A percentile compares a stretch with the other conserved stretches of the same genome.
phyloP scores from a whole-genome alignment of 2,113 vertebrate species.

The Xiphorhynchus elegans region DNA sequence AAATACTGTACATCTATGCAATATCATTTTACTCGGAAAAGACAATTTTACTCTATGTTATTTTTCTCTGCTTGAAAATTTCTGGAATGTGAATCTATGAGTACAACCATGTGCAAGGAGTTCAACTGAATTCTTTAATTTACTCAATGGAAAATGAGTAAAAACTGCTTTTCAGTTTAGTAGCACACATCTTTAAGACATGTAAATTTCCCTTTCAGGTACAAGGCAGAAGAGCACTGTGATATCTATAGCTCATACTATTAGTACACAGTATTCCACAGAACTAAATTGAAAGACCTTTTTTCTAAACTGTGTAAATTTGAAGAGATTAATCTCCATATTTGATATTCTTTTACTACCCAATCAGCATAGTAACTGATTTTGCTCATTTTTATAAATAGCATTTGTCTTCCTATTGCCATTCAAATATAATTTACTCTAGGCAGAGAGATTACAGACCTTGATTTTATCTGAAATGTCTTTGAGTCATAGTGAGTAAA shows the following conservation, averaged over 20 bases:
- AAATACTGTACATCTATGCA: not conserved
- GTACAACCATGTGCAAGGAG: not conserved
- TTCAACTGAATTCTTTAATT: not conserved
- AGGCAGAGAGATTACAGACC: slow-evolving; percentile 44
- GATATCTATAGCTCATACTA: not conserved
- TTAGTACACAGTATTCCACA: not conserved
- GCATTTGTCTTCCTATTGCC: slow-evolving; percentile 56
- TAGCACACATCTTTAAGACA: not conserved
- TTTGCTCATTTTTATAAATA: slow-evolving; percentile 66
- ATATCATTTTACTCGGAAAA: not conserved
- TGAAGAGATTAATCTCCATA: slow-evolving; percentile 25
- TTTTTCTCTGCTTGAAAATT: not conserved
- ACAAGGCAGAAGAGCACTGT: not conserved
- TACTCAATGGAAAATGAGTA: not conserved
- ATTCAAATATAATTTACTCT: slow-evolving; percentile 60
- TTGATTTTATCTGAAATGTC: slow-evolving; percentile 30
- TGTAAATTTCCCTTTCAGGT: not conserved
- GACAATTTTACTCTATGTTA: not conserved
- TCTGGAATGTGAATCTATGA: not conserved
- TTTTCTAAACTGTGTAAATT: slow-evolving; percentile 24
- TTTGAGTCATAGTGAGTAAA: slow-evolving; percentile 58
- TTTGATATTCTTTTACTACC: not conserved
- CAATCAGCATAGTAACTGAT: slow-evolving; percentile 37
- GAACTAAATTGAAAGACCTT: not conserved
- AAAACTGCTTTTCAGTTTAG: not conserved